phyloP scores from a whole-genome alignment of 2,113 vertebrate genomes.

The Phainopepla nitens region DNA sequence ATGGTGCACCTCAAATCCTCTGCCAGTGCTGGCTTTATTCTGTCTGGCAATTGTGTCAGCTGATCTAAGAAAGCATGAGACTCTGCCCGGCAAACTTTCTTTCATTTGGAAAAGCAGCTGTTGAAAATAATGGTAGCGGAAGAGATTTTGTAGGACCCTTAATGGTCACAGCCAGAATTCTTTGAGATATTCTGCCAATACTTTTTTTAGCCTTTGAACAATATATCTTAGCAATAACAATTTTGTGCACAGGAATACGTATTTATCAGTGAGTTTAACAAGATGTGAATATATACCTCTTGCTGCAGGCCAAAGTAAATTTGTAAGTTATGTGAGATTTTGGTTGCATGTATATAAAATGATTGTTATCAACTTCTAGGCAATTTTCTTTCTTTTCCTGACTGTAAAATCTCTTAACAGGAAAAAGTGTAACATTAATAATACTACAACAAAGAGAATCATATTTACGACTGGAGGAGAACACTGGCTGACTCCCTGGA shows the following conservation, averaged over 20 bases:
- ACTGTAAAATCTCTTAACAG: not conserved
- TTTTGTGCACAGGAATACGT: not conserved
- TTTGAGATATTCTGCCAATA: not conserved
- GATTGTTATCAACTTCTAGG: not conserved
- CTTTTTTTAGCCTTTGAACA: not conserved
- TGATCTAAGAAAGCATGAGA: not conserved
- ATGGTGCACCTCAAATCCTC: not conserved
- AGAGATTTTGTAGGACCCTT: not conserved
- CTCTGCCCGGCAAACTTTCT: not conserved
- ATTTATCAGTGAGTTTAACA: not conserved
- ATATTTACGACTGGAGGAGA: constrained; percentile 15
- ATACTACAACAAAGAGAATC: not conserved
- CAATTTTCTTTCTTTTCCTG: not conserved
- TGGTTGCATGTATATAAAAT: not conserved
- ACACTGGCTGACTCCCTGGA: not conserved
- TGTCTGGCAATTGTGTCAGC: not conserved
- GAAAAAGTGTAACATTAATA: constrained; percentile 3
- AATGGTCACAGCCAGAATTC: not conserved
- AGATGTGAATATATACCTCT: not conserved
- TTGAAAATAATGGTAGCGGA: not conserved
- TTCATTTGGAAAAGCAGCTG: not conserved
- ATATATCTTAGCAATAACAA: not conserved
- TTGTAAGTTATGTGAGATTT: not conserved
- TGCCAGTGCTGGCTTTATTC: not conserved
- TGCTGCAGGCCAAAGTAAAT: not conserved